Evolutionary conservation across 30 jellyfish, hydroid and myxozoan genomes (phyloP).

Genomic region (Aurelia sp.): DNA sequence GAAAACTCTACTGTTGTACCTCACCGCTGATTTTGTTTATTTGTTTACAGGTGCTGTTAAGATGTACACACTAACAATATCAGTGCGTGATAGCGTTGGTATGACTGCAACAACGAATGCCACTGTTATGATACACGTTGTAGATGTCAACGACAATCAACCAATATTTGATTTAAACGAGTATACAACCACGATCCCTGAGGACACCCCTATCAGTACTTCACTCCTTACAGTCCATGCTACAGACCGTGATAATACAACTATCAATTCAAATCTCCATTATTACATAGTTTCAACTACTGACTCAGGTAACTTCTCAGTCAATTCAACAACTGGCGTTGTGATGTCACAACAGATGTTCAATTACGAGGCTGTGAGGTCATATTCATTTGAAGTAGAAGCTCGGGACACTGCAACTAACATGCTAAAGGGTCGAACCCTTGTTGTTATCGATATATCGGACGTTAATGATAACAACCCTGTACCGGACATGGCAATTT

Average conservation of each 20-base stretch:
- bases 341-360: slow-evolving; percentile 35
- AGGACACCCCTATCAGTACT: slow-evolving; percentile 46
- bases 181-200: slow-evolving; percentile 59
- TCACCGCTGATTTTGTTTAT: too few species aligned
- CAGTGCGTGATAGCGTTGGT: slow-evolving; percentile 65
- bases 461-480: slow-evolving; percentile 92
- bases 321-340: slow-evolving; percentile 66
- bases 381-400: slow-evolving; percentile 72
- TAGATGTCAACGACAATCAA: slow-evolving; percentile 89
- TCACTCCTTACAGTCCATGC: slow-evolving; percentile 84
- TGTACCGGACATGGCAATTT: slow-evolving; percentile 45
- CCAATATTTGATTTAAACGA: slow-evolving; percentile 80
- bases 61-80: slow-evolving; percentile 37
- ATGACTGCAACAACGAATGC: slow-evolving; percentile 46
- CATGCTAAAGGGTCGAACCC: slow-evolving; percentile 71
- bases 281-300: slow-evolving; percentile 77
- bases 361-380: slow-evolving; percentile 66
- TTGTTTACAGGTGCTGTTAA: slow-evolving; percentile 37
- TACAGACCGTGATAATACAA: slow-evolving; percentile 77
- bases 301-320: slow-evolving; percentile 86
- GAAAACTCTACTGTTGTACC: too few species aligned
- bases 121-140: slow-evolving; percentile 56
- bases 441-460: slow-evolving; percentile 53
- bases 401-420: slow-evolving; percentile 85
- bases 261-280: slow-evolving; percentile 34